Evolutionary conservation across 2,113 vertebrate species (phyloP).

Genomic region (Peromyscus californicus): DNA sequence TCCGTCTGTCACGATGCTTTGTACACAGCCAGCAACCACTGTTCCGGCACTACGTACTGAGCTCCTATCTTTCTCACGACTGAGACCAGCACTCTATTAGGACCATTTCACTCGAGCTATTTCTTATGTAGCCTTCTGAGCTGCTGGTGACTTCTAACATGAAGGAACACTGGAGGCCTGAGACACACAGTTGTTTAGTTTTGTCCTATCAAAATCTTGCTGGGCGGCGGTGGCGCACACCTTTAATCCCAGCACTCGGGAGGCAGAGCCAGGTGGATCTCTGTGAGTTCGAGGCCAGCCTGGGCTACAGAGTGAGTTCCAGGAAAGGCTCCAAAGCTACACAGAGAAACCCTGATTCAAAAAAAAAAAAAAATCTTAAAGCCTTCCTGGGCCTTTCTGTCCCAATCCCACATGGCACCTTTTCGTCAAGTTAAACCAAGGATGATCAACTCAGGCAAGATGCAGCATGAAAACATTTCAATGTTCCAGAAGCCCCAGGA

Average conservation of each 20-base stretch:
- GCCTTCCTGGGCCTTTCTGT: neutral
- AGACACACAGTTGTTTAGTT: neutral
- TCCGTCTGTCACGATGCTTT: too few relatives aligned
- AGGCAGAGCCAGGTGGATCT: too few relatives aligned
- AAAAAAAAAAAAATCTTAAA: neutral
- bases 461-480: neutral
- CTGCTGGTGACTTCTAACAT: neutral
- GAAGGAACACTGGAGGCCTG: neutral
- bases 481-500: neutral
- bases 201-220: too few relatives aligned
- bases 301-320: too few relatives aligned
- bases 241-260: too few relatives aligned
- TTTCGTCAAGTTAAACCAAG: neutral
- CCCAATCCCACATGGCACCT: neutral
- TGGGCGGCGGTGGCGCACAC: too few relatives aligned
- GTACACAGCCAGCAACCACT: neutral
- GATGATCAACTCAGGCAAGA: neutral
- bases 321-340: too few relatives aligned
- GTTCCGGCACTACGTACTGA: neutral
- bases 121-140: neutral
- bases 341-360: too few relatives aligned
- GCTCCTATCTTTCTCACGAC: neutral
- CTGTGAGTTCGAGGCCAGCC: too few relatives aligned
- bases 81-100: neutral
- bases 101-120: neutral